Conservation (phyloP, 1,140 invertebrate genomes). For the Arion vulgaris region DNA sequence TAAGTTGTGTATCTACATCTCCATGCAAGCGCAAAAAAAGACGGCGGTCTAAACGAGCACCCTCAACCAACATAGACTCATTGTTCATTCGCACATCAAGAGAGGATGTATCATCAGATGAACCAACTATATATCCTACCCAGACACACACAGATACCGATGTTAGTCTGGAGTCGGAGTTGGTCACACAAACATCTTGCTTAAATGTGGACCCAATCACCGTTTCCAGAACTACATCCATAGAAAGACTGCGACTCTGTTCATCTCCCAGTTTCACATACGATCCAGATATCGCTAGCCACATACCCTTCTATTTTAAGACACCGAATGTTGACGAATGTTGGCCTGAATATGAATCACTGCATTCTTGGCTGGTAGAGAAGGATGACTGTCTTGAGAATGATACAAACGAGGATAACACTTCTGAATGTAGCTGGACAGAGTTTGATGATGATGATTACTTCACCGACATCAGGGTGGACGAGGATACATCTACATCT, state of each 20-base stretch:
- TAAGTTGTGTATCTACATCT: too few species aligned
- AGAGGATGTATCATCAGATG: too few species aligned
- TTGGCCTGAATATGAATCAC: background rate
- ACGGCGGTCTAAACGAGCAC: background rate
- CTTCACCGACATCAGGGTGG: background rate
- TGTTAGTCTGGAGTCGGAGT: background rate
- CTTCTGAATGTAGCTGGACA: background rate
- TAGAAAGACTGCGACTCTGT: background rate
- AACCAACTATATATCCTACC: too few species aligned
- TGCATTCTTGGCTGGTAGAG: background rate
- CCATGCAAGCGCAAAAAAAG: background rate
- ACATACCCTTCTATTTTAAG: slow-evolving; percentile 20
- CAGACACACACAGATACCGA: too few species aligned
- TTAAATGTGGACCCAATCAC: background rate
- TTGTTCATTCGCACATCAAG: too few species aligned
- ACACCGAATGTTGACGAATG: background rate
- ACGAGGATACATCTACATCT: background rate
- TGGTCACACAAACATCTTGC: background rate
- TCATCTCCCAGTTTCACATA: slow-evolving; percentile 28
- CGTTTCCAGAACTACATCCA: background rate
- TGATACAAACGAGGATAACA: background rate
- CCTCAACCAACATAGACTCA: too few species aligned
- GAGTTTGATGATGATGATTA: background rate
- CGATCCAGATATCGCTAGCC: background rate
- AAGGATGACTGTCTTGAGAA: background rate